Percentiles rank a stretch among this genome's conserved stretches.
These are phyloP conservation scores for Istiophorus platypterus DNA, from an alignment of 2,113 vertebrate genomes.

Conservation along the genomic window DNA sequence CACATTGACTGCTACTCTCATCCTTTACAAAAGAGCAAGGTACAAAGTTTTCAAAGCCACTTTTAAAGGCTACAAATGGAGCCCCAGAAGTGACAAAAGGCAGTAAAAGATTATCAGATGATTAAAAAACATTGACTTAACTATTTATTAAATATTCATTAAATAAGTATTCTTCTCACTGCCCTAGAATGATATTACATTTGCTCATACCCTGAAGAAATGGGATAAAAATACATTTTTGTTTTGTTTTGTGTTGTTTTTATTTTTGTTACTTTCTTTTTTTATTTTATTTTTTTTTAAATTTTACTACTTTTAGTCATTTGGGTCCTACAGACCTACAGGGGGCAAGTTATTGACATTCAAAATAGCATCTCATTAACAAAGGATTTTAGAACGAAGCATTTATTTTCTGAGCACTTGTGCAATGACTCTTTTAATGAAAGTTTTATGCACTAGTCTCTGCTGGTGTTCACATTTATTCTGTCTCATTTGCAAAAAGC, in stretches of 20 bases:
- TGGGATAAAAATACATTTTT: no score
- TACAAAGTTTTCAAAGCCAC: no score
- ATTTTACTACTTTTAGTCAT: neutral
- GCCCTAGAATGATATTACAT: no score
- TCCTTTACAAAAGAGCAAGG: neutral
- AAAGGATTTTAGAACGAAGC: neutral
- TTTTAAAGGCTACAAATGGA: neutral
- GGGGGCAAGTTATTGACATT: neutral
- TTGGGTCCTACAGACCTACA: neutral
- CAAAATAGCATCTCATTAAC: neutral
- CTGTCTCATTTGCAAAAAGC: constrained; percentile 32
- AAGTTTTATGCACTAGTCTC: constrained; percentile 47
- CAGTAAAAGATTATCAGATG: no score
- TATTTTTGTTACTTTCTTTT: no score
- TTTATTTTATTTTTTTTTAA: neutral
- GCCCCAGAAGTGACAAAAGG: no score
- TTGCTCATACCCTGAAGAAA: no score
- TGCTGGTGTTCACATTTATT: constrained; percentile 50
- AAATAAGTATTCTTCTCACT: no score
- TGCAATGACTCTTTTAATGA: constrained; percentile 35
- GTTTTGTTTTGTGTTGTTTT: no score
- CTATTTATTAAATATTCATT: no score
- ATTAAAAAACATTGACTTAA: no score
- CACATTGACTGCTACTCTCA: neutral
- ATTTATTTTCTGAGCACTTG: constrained; percentile 10